These are phyloP conservation scores for Perca fluviatilis DNA, from an alignment of 2,113 vertebrate genomes.

Conservation along the genomic window DNA sequence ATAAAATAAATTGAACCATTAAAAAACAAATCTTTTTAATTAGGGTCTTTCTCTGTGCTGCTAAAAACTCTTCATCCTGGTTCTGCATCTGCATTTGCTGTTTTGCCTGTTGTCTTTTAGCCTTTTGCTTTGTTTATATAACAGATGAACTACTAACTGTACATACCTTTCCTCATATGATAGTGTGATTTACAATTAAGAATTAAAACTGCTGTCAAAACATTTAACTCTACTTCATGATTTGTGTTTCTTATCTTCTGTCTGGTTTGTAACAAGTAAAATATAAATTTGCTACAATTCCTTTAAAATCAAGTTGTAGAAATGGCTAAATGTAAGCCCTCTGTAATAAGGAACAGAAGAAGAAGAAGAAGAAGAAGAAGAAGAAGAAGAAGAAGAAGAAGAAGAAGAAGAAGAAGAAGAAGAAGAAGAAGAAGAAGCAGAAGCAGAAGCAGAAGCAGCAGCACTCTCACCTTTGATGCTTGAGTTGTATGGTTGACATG, in stretches of 20 bases:
- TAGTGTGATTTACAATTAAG: background rate
- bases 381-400: background rate
- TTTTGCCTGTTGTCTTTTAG: background rate
- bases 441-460: conserved; percentile 10
- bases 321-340: background rate
- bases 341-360: background rate
- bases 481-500: conserved; percentile 5
- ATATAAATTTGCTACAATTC: background rate
- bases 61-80: background rate
- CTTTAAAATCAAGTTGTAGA: background rate
- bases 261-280: background rate
- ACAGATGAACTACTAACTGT: background rate
- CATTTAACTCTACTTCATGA: too few relatives aligned
- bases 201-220: background rate
- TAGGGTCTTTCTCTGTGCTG: background rate
- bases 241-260: background rate
- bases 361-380: conserved; percentile 13
- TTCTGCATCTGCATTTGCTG: background rate
- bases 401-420: conserved; percentile 12
- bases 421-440: conserved; percentile 12
- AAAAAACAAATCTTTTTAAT: background rate
- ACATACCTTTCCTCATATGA: background rate
- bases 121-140: background rate
- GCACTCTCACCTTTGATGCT: conserved; percentile 60
- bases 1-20: background rate